A percentile compares a stretch with the other conserved stretches of the same genome.
Evolutionary conservation across 2,113 vertebrate species (phyloP).

Genomic region (Neoarius graeffei): DNA sequence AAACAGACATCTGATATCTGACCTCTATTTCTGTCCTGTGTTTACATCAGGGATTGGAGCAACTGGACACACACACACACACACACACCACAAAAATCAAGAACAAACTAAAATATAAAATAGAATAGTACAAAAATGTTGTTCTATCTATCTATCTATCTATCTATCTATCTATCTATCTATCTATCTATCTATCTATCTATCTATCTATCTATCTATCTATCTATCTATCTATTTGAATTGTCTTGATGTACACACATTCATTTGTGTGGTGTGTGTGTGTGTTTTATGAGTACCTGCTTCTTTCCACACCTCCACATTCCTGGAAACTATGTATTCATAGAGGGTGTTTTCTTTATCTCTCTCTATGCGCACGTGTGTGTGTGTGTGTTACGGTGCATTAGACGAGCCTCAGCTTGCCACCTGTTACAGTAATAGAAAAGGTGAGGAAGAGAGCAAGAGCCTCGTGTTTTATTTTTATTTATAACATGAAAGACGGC

Average conservation of each 20-base stretch:
- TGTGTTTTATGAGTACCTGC: constrained; percentile 1
- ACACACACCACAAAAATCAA: constrained; percentile 5
- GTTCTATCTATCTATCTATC: too few relatives aligned
- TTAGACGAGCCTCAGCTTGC: constrained; percentile 23
- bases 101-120: neutral
- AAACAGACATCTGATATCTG: neutral
- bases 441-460: neutral
- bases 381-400: constrained; percentile 18
- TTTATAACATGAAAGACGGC: neutral
- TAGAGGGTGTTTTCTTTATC: neutral
- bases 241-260: neutral
- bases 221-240: neutral
- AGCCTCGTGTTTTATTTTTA: neutral
- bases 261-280: neutral
- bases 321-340: constrained; percentile 15
- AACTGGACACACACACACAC: neutral
- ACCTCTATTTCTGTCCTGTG: neutral
- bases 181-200: too few relatives aligned
- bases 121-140: too few relatives aligned
- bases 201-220: too few relatives aligned
- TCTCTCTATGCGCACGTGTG: neutral
- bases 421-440: constrained; percentile 2
- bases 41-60: neutral
- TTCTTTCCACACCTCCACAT: constrained; percentile 15
- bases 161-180: too few relatives aligned